A percentile compares a stretch with the other conserved stretches of the same genome.
These are phyloP conservation scores for Lordiphosa clarofinis DNA, from an alignment of 1,140 invertebrate genomes.

Conservation along the genomic window DNA sequence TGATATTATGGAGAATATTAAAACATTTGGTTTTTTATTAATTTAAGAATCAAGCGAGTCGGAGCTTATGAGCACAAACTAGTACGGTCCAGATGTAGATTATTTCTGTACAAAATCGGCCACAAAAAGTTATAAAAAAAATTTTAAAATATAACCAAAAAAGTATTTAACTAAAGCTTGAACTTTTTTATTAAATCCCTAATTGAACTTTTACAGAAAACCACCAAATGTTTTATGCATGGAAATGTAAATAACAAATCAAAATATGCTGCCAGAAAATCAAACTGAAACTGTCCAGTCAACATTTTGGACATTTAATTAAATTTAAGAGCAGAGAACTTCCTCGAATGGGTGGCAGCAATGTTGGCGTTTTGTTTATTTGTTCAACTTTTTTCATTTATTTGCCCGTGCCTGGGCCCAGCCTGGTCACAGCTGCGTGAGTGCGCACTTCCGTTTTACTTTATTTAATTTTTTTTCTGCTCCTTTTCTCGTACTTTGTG, in stretches of 20 bases:
- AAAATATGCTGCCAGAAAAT: slow-evolving; percentile 57
- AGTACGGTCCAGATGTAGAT: too few relatives aligned
- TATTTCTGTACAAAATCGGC: too few relatives aligned
- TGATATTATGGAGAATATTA: too few relatives aligned
- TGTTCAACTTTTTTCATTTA: slow-evolving; percentile 72
- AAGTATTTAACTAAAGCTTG: too few relatives aligned
- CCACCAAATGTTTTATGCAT: not conserved
- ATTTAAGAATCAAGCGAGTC: too few relatives aligned
- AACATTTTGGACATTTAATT: slow-evolving; percentile 69
- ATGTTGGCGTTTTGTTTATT: slow-evolving; percentile 43
- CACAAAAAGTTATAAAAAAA: too few relatives aligned
- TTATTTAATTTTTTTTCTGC: slow-evolving; percentile 43
- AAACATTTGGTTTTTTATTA: too few relatives aligned
- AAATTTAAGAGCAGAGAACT: slow-evolving; percentile 47
- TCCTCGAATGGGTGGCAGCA: not conserved
- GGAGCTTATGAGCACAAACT: too few relatives aligned
- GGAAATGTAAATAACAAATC: slow-evolving; percentile 32
- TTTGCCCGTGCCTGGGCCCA: slow-evolving; percentile 33
- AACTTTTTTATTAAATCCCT: too few relatives aligned
- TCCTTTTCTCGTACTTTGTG: slow-evolving; percentile 57
- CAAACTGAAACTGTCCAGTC: slow-evolving; percentile 35
- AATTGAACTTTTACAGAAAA: not conserved
- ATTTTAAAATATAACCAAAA: too few relatives aligned
- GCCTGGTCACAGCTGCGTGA: slow-evolving; percentile 71
- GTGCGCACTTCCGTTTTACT: slow-evolving; percentile 64